Evolutionary conservation across 2,113 vertebrate species (phyloP), one percentile per base, ranked within the genome.

Genomic region (Corythoichthys haematopterus): DNA sequence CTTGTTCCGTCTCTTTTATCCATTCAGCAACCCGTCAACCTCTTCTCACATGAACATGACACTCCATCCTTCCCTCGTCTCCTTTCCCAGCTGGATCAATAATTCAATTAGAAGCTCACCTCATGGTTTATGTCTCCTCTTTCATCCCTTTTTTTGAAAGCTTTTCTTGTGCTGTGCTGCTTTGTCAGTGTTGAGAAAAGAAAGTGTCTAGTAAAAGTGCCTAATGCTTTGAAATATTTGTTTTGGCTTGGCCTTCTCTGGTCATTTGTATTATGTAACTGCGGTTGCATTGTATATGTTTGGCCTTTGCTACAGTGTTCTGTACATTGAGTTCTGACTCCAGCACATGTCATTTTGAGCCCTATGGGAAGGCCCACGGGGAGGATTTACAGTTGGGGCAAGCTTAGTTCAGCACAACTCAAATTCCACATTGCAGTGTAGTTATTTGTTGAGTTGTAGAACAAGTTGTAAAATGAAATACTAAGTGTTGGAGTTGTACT

Each of bases 11-110:
- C 50, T 50, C 48, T 48, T 57, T 58, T 65, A 47, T 70, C 70
- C 66, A 74, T 73, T 72, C 58, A 75, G 69, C 11, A 20, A 61
- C 52, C 52, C 28, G 9, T 9, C 45, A 63, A 4, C 59, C n/a
- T 45, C 63, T 66, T 69, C 57, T 68, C 48, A 20, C 71, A 61
- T 52, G 74, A 88, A 87, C 83, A 66, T 56, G 84, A 89, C 74
- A 83, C 88, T 37, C 62, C 46, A 43, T 72, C 70, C 70, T 72
- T 75, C 85, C 68, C 70, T 76, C 77, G 86, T 88, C 86, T 81
- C 45, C 78, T 90, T 87, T 84, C 87, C 73, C 68, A 64, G 79
- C 55, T 35, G 37, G 74, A 86, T 92, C 74, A 91, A 91, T 92
- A 87, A 91, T 92, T 91, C 65, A 92, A 59, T 85, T 14, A 6